These are phyloP conservation scores for Deilephila elpenor DNA, from an alignment of 2,888 invertebrate species.

Conservation along the genomic window DNA sequence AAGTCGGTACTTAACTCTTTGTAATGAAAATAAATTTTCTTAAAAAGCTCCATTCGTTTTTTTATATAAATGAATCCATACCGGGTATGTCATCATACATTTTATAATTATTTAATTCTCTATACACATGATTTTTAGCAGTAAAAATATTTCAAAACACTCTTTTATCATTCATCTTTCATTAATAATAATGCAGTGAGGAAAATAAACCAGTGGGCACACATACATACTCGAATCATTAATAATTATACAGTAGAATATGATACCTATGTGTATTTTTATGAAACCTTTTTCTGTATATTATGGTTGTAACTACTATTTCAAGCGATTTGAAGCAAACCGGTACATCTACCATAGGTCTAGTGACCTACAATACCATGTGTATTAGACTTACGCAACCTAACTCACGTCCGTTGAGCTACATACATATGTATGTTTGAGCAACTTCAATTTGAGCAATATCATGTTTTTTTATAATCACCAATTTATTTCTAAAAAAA, in stretches of 20 bases:
- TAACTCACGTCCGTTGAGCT: slow-evolving; percentile 33
- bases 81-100: too few species aligned
- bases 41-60: too few species aligned
- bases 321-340: slow-evolving; percentile 46
- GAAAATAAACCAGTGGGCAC: neutral
- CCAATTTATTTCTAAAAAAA: too few species aligned
- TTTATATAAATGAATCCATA: too few species aligned
- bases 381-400: slow-evolving; percentile 57
- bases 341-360: slow-evolving; percentile 59
- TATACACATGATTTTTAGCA: too few species aligned
- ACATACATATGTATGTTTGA: slow-evolving; percentile 23
- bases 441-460: neutral
- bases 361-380: slow-evolving; percentile 71
- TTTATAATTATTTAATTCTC: too few species aligned
- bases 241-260: neutral
- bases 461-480: neutral
- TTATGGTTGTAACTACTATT: slow-evolving; percentile 12
- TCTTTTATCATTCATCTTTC: neutral
- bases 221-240: neutral
- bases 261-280: neutral
- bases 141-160: neutral
- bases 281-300: neutral
- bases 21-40: too few species aligned
- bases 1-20: too few species aligned
- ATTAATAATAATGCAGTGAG: neutral